Conservation (phyloP, 2,797 vertebrate genomes). For the Sebastes dallii region DNA sequence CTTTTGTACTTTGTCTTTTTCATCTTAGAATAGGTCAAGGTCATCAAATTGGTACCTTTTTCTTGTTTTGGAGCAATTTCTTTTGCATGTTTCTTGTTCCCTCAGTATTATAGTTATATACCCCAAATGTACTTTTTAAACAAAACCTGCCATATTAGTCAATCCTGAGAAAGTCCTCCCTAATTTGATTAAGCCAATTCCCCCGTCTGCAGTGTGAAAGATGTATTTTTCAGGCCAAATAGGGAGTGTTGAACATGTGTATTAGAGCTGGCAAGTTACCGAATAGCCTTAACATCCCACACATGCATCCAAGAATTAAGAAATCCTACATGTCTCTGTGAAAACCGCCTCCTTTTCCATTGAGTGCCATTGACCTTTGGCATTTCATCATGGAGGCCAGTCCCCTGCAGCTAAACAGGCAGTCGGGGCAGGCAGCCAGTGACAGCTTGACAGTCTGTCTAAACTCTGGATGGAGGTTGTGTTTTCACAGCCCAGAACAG, state of each 20-base stretch:
- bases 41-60: neutral
- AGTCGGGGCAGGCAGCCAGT: conserved; percentile 49
- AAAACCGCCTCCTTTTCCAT: conserved; percentile 38
- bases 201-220: neutral
- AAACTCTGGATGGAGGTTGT: conserved; percentile 68
- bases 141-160: neutral
- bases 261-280: neutral
- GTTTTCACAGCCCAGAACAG: conserved; percentile 67
- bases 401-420: conserved; percentile 61
- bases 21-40: neutral
- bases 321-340: conserved; percentile 27
- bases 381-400: conserved; percentile 54
- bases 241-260: neutral
- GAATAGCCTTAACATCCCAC: conserved; percentile 26
- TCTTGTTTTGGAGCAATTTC: neutral
- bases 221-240: neutral
- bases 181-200: neutral
- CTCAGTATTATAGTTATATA: neutral
- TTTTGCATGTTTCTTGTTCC: neutral
- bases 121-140: neutral
- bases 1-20: neutral
- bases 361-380: conserved; percentile 65
- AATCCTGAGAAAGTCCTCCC: neutral
- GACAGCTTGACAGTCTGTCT: conserved; percentile 80
- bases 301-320: conserved; percentile 20